Conservation (phyloP, 2,888 invertebrate genomes). For the Amphiduros pacificus region DNA sequence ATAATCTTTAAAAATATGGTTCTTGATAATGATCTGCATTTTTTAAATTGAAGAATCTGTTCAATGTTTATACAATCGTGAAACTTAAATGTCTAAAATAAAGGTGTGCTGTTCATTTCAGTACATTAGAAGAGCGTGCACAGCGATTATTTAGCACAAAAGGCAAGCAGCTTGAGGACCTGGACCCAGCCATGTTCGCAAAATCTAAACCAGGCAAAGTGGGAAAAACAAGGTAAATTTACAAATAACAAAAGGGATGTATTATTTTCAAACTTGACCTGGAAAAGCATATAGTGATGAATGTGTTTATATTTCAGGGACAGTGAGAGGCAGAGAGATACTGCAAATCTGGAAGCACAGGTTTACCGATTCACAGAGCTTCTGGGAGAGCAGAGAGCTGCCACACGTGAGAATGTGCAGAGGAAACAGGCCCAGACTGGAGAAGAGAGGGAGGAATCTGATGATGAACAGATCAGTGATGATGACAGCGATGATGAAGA, state of each 20-base stretch:
- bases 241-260: neutral
- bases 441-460: constrained; percentile 74
- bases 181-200: constrained; percentile 88
- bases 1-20: no score
- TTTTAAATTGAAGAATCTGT: no score
- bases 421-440: constrained; percentile 85
- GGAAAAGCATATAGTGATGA: neutral
- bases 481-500: constrained; percentile 65
- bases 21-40: no score
- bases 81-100: no score
- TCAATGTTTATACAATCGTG: no score
- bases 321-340: constrained; percentile 76
- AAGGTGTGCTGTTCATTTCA: constrained; percentile 45
- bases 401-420: constrained; percentile 97
- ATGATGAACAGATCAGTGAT: constrained; percentile 50
- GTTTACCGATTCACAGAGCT: constrained; percentile 85
- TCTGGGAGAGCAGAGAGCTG: constrained; percentile 79
- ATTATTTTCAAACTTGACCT: neutral
- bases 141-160: constrained; percentile 92
- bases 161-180: constrained; percentile 78
- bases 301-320: constrained; percentile 34
- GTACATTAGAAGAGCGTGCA: constrained; percentile 93
- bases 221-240: constrained; percentile 50
- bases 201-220: constrained; percentile 80
- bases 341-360: constrained; percentile 85